A percentile compares a stretch with the other conserved stretches of the same genome.
These are phyloP conservation scores for Sclerurus mexicanus DNA, from an alignment of 2,113 vertebrate genomes.

Conservation along the genomic window DNA sequence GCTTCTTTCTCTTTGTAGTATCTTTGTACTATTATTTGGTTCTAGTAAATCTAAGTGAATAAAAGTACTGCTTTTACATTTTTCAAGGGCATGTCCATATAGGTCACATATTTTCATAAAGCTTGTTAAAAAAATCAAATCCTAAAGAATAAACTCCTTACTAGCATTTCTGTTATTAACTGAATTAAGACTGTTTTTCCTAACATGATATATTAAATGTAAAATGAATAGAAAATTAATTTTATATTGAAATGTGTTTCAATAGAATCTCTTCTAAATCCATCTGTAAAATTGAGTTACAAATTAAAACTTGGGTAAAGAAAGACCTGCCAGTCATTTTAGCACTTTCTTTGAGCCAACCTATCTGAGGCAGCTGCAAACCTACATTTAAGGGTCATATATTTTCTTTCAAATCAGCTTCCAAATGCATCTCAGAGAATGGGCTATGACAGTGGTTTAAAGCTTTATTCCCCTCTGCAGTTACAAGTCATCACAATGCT, in stretches of 20 bases:
- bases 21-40: neutral
- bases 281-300: slow-evolving; percentile 45
- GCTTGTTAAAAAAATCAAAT: neutral
- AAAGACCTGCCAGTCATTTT: slow-evolving; percentile 8
- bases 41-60: neutral
- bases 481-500: slow-evolving; percentile 79
- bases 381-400: slow-evolving; percentile 23
- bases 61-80: neutral
- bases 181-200: neutral
- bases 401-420: slow-evolving; percentile 70
- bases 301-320: slow-evolving; percentile 45
- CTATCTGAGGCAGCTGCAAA: slow-evolving; percentile 55
- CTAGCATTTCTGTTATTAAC: neutral
- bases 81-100: neutral
- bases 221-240: neutral
- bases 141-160: neutral
- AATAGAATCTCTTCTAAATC: neutral
- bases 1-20: neutral
- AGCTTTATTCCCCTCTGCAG: slow-evolving; percentile 72
- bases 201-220: neutral
- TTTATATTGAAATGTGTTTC: neutral
- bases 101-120: neutral
- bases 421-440: slow-evolving; percentile 68
- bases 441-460: slow-evolving; percentile 67
- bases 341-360: neutral